phyloP scores from a whole-genome alignment of 64 coral and sea anemone species.

The Catalaphyllia jardinei region DNA sequence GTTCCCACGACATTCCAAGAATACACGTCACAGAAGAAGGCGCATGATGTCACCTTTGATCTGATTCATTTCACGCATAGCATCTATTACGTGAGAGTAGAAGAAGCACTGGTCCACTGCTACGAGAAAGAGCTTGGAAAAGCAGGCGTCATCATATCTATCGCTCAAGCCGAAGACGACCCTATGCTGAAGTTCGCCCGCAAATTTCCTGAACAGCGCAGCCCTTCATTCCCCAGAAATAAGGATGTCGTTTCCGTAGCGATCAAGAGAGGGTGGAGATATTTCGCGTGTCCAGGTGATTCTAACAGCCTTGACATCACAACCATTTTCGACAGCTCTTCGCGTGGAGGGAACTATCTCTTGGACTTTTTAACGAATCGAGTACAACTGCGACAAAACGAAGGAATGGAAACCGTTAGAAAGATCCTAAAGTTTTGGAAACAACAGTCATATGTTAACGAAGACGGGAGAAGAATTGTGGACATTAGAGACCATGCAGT shows the following conservation, averaged over 20 bases:
- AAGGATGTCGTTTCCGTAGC: conserved; percentile 14
- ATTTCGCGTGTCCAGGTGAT: conserved; percentile 3
- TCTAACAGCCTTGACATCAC: conserved; percentile 21
- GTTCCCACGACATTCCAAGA: neutral
- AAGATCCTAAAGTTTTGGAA: neutral
- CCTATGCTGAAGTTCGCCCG: neutral
- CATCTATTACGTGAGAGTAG: conserved; percentile 40
- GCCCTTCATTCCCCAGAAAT: neutral
- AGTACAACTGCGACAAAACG: neutral
- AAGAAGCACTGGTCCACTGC: conserved; percentile 19
- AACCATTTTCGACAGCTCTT: conserved; percentile 34
- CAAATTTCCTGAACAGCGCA: neutral
- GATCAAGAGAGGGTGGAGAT: conserved; percentile 44
- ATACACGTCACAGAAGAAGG: neutral
- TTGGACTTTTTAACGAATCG: conserved; percentile 42
- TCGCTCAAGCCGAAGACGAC: neutral
- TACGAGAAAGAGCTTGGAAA: conserved; percentile 28
- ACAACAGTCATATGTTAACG: neutral
- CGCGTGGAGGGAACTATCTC: conserved; percentile 10
- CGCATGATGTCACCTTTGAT: conserved; percentile 11
- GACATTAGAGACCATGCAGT: neutral
- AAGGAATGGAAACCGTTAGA: neutral
- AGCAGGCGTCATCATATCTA: neutral
- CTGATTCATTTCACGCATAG: conserved; percentile 53
- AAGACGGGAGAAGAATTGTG: neutral